Percentiles rank a stretch among this genome's conserved stretches.
phyloP scores from a whole-genome alignment of 2,113 vertebrate species.

The Gobio gobio region DNA sequence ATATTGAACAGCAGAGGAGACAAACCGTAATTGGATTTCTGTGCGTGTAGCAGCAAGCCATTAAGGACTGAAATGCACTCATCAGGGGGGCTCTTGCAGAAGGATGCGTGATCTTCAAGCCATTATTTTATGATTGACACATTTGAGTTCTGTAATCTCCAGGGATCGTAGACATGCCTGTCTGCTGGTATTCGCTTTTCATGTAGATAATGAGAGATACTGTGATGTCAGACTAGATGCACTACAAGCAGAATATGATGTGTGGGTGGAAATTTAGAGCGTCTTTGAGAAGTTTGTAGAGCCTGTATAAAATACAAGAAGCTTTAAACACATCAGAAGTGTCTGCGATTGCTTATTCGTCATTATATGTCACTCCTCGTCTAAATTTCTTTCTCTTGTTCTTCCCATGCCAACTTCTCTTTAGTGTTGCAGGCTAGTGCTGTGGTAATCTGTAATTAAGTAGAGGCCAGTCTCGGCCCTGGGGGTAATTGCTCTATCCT shows the following conservation, averaged over 20 bases:
- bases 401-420: not conserved
- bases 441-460: conserved; percentile 66
- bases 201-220: conserved; percentile 15
- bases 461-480: conserved; percentile 48
- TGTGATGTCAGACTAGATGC: conserved; percentile 3
- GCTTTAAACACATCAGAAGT: conserved; percentile 10
- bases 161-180: conserved; percentile 7
- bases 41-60: conserved; percentile 23
- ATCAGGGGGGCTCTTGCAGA: not conserved
- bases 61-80: conserved; percentile 15
- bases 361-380: not conserved
- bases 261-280: conserved; percentile 15
- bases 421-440: not conserved
- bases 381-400: conserved; percentile 4
- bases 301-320: not conserved
- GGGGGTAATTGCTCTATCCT: conserved; percentile 65
- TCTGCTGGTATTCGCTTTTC: conserved; percentile 1
- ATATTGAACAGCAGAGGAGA: conserved; percentile 8
- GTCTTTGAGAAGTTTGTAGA: conserved; percentile 30
- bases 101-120: conserved; percentile 33
- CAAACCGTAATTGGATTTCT: conserved; percentile 28
- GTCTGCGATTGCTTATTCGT: not conserved
- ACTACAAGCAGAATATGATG: not conserved
- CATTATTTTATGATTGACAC: conserved; percentile 64
- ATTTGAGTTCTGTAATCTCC: conserved; percentile 41